Base-by-base conservation (phyloP, 2,888 invertebrate genomes). In the Bhutanitis thaidina region DNA sequence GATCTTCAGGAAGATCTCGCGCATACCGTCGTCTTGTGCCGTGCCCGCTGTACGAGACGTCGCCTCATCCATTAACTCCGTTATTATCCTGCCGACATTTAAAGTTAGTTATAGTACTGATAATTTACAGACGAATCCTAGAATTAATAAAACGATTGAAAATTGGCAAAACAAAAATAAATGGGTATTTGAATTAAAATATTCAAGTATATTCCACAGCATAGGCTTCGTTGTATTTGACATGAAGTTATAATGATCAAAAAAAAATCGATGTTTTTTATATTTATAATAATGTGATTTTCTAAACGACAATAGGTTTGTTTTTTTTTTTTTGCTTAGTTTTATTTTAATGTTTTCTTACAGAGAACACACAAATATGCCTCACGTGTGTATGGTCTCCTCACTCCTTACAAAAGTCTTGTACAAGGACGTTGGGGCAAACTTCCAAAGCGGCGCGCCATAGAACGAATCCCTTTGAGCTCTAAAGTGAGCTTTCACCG, bases 371-470 rank as follows among this genome's bases (percentile, higher is more conserved):
- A 20, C 20, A 49, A 32, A 35, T 52, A 48, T 16, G 46, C 45
- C 93, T 91, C 88, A 94, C 94, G 92, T 92, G 74, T 96, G 96
- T 71, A 96, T 94, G 49, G 91, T 91, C 65, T 96, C 95, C 76
- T 97, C 96, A 75, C 94, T 94, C 55, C 90, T 80, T 10, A 91
- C 92, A 57, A 96, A 92, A 3, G 92, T 91, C 46, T 89, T 91
- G 74, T 96, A 97, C 0, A 94, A 91, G 41, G 90, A 81, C 0
- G 96, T 95, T 0, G 94, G 93, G 12, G 94, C 91, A 54, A 94
- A 91, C 79, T 96, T 96, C 96, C 96, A 96, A 48, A 95, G 77
- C 0, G 96, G 95, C 32, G 95, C 90, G 0, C 96, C 95, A 72
- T 94, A 96, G 76, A 93, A 94, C 0, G 95, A 94, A 71, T 96